phyloP scores from a whole-genome alignment of 2,797 vertebrate genomes.

The Lemur catta region DNA sequence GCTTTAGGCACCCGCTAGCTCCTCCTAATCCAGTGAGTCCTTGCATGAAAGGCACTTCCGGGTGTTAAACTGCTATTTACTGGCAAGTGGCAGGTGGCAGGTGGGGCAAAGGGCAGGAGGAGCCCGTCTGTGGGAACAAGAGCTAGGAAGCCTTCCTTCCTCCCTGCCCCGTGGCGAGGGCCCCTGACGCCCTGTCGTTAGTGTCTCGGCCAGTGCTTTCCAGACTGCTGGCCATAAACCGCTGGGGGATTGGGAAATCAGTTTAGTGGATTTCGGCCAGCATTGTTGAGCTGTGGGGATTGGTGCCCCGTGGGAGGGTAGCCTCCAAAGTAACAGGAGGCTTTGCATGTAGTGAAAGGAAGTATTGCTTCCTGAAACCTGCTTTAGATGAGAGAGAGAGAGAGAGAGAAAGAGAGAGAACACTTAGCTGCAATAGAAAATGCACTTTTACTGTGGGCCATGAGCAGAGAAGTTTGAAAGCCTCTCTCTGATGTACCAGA shows the following conservation, averaged over 20 bases:
- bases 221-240: not conserved
- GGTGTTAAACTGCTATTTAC: slow-evolving; percentile 17
- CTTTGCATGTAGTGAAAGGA: not conserved
- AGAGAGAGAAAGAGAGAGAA: not conserved
- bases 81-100: not conserved
- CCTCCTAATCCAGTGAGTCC: not conserved
- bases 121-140: not conserved
- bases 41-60: not conserved
- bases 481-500: not conserved
- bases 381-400: not conserved
- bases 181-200: not conserved
- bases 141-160: not conserved
- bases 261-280: not conserved
- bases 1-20: not conserved
- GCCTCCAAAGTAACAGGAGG: not conserved
- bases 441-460: not conserved
- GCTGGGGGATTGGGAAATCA: not conserved
- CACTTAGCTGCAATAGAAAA: not conserved
- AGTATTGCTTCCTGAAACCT: not conserved
- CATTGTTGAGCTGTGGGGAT: not conserved
- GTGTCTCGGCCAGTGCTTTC: not conserved
- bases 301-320: not conserved
- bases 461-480: not conserved
- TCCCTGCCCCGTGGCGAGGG: not conserved
- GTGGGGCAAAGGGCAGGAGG: not conserved